These are phyloP conservation scores for Tetranychus cinnabarinus DNA, from an alignment of 1,140 invertebrate genomes.

Conservation along the genomic window DNA sequence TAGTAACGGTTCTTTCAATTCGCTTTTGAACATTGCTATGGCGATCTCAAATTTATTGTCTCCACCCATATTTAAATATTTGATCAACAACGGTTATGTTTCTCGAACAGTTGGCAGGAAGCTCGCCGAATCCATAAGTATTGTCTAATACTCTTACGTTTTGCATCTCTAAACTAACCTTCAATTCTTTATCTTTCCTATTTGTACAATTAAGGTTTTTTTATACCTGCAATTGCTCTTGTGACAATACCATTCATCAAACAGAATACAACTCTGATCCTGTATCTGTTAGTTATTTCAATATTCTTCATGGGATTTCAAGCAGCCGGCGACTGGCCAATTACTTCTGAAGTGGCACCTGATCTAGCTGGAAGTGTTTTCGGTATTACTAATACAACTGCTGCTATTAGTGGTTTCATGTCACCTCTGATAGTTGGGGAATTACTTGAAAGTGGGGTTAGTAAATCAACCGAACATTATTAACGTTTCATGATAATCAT, in stretches of 20 bases:
- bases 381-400: constrained; percentile 1
- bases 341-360: constrained; percentile 6
- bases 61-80: neutral
- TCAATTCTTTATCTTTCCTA: neutral
- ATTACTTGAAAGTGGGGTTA: neutral
- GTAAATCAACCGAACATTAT: neutral
- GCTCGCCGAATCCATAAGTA: constrained; percentile 11
- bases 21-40: neutral
- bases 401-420: neutral
- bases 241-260: neutral
- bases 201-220: neutral
- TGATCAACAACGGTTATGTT: neutral
- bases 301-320: constrained; percentile 10
- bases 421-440: neutral
- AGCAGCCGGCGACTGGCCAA: constrained; percentile 12
- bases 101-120: constrained; percentile 12
- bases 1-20: constrained; percentile 1
- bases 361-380: constrained; percentile 2
- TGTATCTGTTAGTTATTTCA: neutral
- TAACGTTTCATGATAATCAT: too few relatives aligned
- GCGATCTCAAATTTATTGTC: neutral
- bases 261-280: neutral
- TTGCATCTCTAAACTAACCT: too few relatives aligned
- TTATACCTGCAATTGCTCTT: neutral
- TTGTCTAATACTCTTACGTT: neutral